Base-by-base conservation (phyloP, 2,888 invertebrate species). In the Lithodes maja region DNA sequence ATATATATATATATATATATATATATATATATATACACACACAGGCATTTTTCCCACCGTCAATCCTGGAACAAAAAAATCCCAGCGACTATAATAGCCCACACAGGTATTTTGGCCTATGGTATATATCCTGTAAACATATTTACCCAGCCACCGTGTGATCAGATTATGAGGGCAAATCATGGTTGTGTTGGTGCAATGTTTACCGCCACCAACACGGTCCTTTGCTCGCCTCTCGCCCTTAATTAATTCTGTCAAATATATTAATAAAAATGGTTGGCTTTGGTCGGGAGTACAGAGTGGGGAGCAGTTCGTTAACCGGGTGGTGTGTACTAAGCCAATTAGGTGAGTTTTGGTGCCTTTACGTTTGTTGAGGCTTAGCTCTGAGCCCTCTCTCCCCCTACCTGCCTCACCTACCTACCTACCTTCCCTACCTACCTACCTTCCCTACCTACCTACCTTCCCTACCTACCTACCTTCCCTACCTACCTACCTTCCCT, bases 311-410 rank as follows among this genome's bases (percentile, higher is more conserved):
- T 68, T 83, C 83, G 83, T 83, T 83, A 83, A 83, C 83, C 69
- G 83, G 49, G 83, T 49, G 71, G 61, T 71, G 61, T 50, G 83
- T 83, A 69, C 83, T 83, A 53, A 83, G 54, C 83, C 83, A 83
- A 83, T 83, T 83, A 83, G 83, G 68, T n/a, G 69, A n/a, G 83
- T 33, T 33, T 33, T 49, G 83, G 50, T 33, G 68, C 68, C 68
- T 61, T 61, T 61, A 61, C 68, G 68, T 52, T 33, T 7, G 50
- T 71, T 49, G 71, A 71, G 83, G 83, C 71, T 69, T 83, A 71
- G 69, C 71, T 3, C 83, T 33, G 7, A 61, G 83, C 12, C 17
- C 71, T 12, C 71, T 53, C 49, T 12, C 33, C 17, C 55, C 55
- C 74, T 17, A 9, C 50, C n/a, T 15, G 17, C 74, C 17, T n/a